Conservation (phyloP, 2,113 vertebrate genomes). For the Leptodactylus fuscus region DNA sequence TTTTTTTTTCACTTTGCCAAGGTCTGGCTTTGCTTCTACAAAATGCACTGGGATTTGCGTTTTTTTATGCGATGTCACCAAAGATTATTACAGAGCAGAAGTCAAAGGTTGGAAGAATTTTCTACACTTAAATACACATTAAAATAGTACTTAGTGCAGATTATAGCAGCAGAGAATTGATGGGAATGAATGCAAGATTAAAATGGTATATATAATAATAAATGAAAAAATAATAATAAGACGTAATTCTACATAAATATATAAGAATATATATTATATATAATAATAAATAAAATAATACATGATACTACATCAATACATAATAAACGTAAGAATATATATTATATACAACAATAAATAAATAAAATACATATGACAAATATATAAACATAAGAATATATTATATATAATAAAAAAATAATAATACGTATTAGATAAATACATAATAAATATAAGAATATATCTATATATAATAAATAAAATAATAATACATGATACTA, state of each 20-base stretch:
- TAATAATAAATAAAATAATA: too few species aligned
- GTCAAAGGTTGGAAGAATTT: neutral
- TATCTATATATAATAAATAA: neutral
- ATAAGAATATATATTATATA: neutral
- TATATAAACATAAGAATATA: too few species aligned
- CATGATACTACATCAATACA: neutral
- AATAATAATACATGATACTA: neutral
- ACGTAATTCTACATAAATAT: too few species aligned
- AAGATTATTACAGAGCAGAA: slow-evolving; percentile 14
- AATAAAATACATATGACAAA: too few species aligned
- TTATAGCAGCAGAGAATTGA: neutral
- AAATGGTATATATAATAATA: neutral
- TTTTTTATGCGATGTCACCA: neutral
- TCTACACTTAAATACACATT: neutral
- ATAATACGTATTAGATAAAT: neutral
- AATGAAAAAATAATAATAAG: neutral
- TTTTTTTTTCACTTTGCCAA: slow-evolving; percentile 24
- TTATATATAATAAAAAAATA: neutral
- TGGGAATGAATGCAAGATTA: neutral
- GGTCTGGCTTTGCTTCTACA: slow-evolving; percentile 10
- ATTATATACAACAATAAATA: too few species aligned
- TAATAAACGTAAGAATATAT: too few species aligned
- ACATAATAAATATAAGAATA: too few species aligned
- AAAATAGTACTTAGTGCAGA: neutral
- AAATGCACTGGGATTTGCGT: neutral